A percentile compares a stretch with the other conserved stretches of the same genome.
phyloP scores from a whole-genome alignment of 2,888 invertebrate species.

The Dromius quadrimaculatus region DNA sequence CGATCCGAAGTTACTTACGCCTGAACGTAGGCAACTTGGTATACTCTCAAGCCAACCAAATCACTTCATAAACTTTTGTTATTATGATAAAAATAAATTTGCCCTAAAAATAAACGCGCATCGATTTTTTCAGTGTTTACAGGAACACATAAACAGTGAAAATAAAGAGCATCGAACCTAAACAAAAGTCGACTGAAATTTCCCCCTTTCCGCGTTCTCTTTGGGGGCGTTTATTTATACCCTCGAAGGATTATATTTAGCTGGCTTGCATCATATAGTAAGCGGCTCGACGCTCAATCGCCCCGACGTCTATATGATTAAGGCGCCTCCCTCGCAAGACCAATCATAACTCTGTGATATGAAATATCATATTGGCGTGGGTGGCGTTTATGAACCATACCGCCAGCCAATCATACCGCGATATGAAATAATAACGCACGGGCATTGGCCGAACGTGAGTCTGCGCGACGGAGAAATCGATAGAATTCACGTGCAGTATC shows the following conservation, averaged over 20 bases:
- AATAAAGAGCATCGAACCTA: constrained; percentile 35
- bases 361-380: constrained; percentile 63
- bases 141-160: background rate
- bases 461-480: constrained; percentile 30
- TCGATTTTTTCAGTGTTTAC: constrained; percentile 11
- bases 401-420: constrained; percentile 70
- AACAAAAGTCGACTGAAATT: constrained; percentile 22
- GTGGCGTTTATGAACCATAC: constrained; percentile 65
- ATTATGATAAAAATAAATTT: too few relatives aligned
- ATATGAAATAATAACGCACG: constrained; percentile 75
- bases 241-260: constrained; percentile 10
- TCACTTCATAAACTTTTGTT: too few relatives aligned
- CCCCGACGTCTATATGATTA: constrained; percentile 40
- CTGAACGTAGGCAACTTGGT: too few relatives aligned
- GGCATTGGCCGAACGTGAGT: constrained; percentile 70
- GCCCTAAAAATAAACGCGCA: too few relatives aligned
- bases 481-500: constrained; percentile 59
- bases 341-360: constrained; percentile 62
- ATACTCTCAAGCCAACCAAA: too few relatives aligned
- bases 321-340: constrained; percentile 56
- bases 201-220: background rate
- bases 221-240: constrained; percentile 29
- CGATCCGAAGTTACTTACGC: too few relatives aligned
- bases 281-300: constrained; percentile 4
- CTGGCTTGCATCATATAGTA: background rate